Percentiles rank a stretch among this genome's conserved stretches.
phyloP scores from a whole-genome alignment of 2,113 vertebrate genomes.

The Charadrius vociferus region DNA sequence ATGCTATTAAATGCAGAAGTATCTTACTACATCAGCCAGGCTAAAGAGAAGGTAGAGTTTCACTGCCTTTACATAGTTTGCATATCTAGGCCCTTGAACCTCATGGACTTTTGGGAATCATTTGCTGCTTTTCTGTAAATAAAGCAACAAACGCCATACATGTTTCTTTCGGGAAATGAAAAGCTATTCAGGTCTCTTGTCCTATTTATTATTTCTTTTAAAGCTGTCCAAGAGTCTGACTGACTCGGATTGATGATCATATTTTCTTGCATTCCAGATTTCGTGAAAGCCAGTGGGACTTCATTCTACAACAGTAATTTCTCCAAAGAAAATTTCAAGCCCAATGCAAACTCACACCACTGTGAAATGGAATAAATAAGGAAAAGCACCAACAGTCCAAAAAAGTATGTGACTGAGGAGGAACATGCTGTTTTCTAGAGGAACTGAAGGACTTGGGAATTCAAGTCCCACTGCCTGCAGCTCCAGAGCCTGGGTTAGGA shows the following conservation, averaged over 20 bases:
- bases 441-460: background rate
- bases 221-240: background rate
- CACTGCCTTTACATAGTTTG: background rate
- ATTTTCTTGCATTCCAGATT: background rate
- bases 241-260: rapidly evolving
- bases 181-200: background rate
- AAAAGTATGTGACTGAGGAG: background rate
- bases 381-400: background rate
- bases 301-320: background rate
- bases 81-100: background rate
- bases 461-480: background rate
- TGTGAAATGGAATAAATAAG: background rate
- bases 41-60: background rate
- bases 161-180: background rate
- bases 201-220: background rate
- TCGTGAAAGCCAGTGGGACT: background rate
- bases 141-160: background rate
- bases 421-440: background rate
- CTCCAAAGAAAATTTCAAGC: background rate
- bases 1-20: background rate
- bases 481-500: background rate
- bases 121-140: background rate
- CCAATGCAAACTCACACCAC: background rate
- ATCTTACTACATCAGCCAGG: background rate
- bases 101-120: background rate